These are phyloP conservation scores for Pituophis catenifer DNA, from an alignment of 2,113 vertebrate species.

Conservation along the genomic window DNA sequence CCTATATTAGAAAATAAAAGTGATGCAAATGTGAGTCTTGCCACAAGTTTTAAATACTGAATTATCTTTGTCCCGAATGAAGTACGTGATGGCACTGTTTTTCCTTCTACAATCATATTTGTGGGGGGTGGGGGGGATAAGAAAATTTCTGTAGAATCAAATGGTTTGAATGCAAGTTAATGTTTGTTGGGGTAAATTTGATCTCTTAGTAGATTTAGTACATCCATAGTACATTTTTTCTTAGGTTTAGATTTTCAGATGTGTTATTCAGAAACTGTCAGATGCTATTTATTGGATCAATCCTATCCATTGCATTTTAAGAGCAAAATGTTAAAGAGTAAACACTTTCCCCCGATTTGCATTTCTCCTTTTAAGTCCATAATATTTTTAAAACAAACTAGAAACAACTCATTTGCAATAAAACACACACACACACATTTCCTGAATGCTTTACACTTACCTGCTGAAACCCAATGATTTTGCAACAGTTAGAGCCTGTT, in stretches of 20 bases:
- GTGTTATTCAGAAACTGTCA: background rate
- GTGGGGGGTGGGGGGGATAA: no score
- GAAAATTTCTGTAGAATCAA: no score
- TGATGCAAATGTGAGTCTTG: background rate
- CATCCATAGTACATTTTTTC: background rate
- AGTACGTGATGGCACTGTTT: no score
- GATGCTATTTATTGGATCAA: background rate
- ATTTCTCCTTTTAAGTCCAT: background rate
- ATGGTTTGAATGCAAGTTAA: no score
- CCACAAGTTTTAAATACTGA: background rate
- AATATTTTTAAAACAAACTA: fast-evolving
- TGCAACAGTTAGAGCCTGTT: constrained; percentile 76
- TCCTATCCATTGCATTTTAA: background rate
- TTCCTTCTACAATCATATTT: no score
- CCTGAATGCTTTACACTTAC: constrained; percentile 61
- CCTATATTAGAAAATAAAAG: background rate
- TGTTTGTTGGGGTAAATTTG: no score
- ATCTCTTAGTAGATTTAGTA: background rate
- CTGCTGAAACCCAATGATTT: constrained; percentile 82
- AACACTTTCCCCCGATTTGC: background rate
- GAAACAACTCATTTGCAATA: fast-evolving
- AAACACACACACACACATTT: background rate
- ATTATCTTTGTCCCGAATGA: no score
- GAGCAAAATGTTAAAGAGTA: background rate
- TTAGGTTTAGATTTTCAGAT: background rate